Percentiles rank a stretch among this genome's conserved stretches.
Conservation (phyloP, 2,797 vertebrate species). For the Eremophila alpestris region DNA sequence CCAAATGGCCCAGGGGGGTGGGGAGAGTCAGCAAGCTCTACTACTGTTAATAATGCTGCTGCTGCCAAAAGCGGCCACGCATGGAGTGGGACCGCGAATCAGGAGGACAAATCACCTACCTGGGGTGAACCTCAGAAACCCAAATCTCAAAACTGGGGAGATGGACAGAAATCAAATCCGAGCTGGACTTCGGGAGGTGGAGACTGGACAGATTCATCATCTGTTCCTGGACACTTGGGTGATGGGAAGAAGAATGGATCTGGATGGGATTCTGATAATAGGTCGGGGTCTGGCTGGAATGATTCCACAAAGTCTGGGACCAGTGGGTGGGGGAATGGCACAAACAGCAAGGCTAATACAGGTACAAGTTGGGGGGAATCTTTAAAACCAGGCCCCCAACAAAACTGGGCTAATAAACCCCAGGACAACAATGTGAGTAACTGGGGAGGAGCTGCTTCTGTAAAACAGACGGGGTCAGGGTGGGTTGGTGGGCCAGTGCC, state of each 20-base stretch:
- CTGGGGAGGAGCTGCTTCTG: constrained; percentile 91
- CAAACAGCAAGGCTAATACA: constrained; percentile 82
- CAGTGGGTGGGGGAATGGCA: constrained; percentile 81
- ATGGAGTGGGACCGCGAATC: constrained; percentile 84
- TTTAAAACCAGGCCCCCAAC: constrained; percentile 82
- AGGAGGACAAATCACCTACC: constrained; percentile 88
- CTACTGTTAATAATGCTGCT: constrained; percentile 83
- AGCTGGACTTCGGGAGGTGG: constrained; percentile 86
- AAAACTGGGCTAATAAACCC: constrained; percentile 90
- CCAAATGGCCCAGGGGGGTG: constrained; percentile 88
- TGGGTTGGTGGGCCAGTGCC: constrained; percentile 86
- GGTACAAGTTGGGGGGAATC: constrained; percentile 85
- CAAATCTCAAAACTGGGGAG: constrained; percentile 89
- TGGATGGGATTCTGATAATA: constrained; percentile 89
- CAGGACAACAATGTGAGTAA: constrained; percentile 83
- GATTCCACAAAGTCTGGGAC: constrained; percentile 80
- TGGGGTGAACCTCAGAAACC: constrained; percentile 91
- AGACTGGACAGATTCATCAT: constrained; percentile 82
- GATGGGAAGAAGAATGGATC: constrained; percentile 89
- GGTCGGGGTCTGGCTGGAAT: constrained; percentile 84
- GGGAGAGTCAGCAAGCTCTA: constrained; percentile 87
- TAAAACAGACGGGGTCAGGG: constrained; percentile 86
- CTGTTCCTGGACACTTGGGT: constrained; percentile 86
- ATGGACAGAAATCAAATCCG: constrained; percentile 85
- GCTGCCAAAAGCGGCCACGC: constrained; percentile 87